Conservation (phyloP, 1,140 invertebrate species). For the Drosophila nigrodunni region DNA sequence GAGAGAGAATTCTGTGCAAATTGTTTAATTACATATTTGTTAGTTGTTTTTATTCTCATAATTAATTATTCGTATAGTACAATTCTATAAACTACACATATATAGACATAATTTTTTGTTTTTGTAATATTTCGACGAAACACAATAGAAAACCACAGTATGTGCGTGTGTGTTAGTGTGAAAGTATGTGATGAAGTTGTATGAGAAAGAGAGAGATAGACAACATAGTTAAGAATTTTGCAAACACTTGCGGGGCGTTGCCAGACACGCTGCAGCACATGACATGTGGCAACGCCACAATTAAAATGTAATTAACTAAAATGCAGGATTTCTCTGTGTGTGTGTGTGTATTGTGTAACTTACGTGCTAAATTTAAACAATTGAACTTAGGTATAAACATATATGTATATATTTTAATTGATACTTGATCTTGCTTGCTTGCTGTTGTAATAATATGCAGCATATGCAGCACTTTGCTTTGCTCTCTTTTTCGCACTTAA, state of each 20-base stretch:
- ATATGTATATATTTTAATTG: slow-evolving; percentile 1
- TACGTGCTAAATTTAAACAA: slow-evolving; percentile 32
- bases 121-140: slow-evolving; percentile 30
- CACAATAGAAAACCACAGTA: slow-evolving; percentile 15
- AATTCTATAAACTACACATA: slow-evolving; percentile 26
- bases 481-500: slow-evolving; percentile 22
- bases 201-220: slow-evolving; percentile 1
- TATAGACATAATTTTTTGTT: slow-evolving; percentile 30
- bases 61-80: slow-evolving; percentile 33
- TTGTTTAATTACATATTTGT: slow-evolving; percentile 9
- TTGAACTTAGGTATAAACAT: slow-evolving; percentile 38
- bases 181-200: slow-evolving; percentile 6
- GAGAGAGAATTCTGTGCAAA: neutral
- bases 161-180: slow-evolving; percentile 1
- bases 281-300: slow-evolving; percentile 15
- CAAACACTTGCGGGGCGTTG: slow-evolving; percentile 5
- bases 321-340: slow-evolving; percentile 15
- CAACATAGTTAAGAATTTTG: slow-evolving; percentile 8
- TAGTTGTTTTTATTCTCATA: slow-evolving; percentile 17
- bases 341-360: slow-evolving; percentile 17
- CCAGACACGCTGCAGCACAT: slow-evolving; percentile 3
- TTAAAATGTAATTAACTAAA: slow-evolving; percentile 40
- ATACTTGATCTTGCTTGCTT: slow-evolving; percentile 30
- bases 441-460: slow-evolving; percentile 29
- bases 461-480: slow-evolving; percentile 1